phyloP scores from a whole-genome alignment of 2,113 vertebrate genomes.

The Rhinoptilus africanus region DNA sequence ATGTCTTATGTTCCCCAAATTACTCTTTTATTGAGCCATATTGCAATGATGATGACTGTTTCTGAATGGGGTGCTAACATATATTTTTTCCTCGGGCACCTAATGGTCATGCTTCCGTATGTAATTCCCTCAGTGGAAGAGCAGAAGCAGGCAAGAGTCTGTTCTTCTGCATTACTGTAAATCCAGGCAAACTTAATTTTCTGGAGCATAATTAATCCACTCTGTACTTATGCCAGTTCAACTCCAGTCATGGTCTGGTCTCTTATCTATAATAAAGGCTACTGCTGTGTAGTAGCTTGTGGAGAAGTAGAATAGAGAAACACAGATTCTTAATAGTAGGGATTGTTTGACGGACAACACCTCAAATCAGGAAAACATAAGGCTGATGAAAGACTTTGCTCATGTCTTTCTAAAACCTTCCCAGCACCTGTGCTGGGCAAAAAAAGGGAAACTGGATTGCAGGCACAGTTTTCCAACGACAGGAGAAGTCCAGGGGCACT shows the following conservation, averaged over 20 bases:
- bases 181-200: neutral
- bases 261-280: neutral
- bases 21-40: neutral
- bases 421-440: neutral
- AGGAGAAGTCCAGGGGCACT: neutral
- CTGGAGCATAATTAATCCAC: neutral
- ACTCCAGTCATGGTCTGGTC: neutral
- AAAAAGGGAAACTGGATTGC: neutral
- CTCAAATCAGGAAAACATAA: neutral
- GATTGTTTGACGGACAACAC: neutral
- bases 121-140: neutral
- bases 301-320: neutral
- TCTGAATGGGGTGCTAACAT: neutral
- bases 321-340: neutral
- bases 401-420: neutral
- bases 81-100: neutral
- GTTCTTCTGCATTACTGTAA: neutral
- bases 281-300: neutral
- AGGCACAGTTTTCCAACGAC: neutral
- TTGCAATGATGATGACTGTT: neutral
- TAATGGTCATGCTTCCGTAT: neutral
- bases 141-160: neutral
- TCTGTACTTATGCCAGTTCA: neutral
- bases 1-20: neutral
- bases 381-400: neutral